Evolutionary conservation across 2,113 vertebrate genomes (phyloP).

Genomic region (Nesospiza acunhae): DNA sequence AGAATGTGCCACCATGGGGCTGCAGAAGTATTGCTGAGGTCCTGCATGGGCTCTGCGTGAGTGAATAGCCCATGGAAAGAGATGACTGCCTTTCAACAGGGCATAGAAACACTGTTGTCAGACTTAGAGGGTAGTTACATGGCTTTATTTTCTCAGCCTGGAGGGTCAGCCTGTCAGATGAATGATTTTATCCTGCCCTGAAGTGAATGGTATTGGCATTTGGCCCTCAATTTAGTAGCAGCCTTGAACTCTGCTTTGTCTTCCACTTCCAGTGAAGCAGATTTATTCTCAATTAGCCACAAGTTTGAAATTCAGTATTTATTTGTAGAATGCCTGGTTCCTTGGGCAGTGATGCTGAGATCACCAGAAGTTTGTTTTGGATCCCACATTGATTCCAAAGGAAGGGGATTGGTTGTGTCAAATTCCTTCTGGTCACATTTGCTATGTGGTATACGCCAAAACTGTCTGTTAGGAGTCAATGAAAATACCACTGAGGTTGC

Average conservation of each 20-base stretch:
- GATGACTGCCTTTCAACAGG: not conserved
- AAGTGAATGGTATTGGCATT: not conserved
- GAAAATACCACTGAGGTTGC: constrained; percentile 54
- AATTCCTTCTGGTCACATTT: constrained; percentile 34
- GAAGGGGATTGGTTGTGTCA: not conserved
- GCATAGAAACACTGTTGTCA: not conserved
- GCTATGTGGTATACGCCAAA: constrained; percentile 31
- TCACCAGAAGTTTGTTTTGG: constrained; percentile 49
- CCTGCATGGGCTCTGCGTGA: not conserved
- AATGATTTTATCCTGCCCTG: constrained; percentile 33
- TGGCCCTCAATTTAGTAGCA: constrained; percentile 46
- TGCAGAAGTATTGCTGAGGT: not conserved
- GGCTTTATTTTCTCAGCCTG: not conserved
- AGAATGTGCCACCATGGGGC: accelerated
- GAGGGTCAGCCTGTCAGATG: constrained; percentile 5
- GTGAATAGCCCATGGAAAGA: not conserved
- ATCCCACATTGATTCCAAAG: not conserved
- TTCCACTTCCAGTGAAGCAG: constrained; percentile 23
- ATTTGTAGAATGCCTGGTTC: constrained; percentile 48
- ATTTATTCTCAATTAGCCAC: constrained; percentile 41
- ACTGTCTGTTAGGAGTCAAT: constrained; percentile 58
- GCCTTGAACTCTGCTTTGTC: constrained; percentile 61
- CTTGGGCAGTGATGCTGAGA: not conserved
- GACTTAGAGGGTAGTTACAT: not conserved
- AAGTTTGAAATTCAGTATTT: constrained; percentile 47